phyloP scores from a whole-genome alignment of 2,113 vertebrate genomes.

The Tachycineta bicolor region DNA sequence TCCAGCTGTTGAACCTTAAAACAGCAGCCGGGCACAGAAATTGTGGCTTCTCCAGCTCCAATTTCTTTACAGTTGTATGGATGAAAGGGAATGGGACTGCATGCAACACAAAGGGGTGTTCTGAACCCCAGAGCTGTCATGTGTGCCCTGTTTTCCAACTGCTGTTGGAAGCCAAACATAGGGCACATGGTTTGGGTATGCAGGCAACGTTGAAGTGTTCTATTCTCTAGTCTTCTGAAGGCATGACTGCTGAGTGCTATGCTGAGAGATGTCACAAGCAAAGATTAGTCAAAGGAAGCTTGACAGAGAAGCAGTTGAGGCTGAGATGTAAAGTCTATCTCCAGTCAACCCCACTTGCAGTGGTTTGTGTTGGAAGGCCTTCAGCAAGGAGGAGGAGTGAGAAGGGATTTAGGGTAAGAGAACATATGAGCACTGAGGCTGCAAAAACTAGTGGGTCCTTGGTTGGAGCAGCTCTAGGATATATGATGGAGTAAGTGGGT shows the following conservation, averaged over 20 bases:
- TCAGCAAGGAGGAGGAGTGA: not conserved
- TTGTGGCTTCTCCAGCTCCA: not conserved
- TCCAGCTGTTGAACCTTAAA: not conserved
- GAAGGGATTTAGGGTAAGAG: not conserved
- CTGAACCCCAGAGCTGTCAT: not conserved
- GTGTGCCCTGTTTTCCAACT: not conserved
- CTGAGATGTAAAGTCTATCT: not conserved
- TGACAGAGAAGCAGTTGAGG: not conserved
- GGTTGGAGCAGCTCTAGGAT: not conserved
- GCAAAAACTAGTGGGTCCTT: not conserved
- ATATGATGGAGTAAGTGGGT: not conserved
- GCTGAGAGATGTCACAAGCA: not conserved
- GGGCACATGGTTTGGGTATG: fast-evolving
- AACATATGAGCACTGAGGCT: not conserved
- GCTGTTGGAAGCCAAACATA: not conserved
- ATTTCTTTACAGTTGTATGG: not conserved
- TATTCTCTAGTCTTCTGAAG: not conserved
- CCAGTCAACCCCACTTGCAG: not conserved
- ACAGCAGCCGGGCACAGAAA: not conserved
- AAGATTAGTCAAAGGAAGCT: not conserved
- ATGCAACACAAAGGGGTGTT: not conserved
- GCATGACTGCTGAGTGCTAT: not conserved
- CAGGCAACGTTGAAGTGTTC: not conserved
- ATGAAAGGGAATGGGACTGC: not conserved
- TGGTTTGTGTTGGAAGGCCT: not conserved